These are phyloP conservation scores for Crenuchus spilurus DNA, from an alignment of 2,797 vertebrate genomes.

Conservation along the genomic window DNA sequence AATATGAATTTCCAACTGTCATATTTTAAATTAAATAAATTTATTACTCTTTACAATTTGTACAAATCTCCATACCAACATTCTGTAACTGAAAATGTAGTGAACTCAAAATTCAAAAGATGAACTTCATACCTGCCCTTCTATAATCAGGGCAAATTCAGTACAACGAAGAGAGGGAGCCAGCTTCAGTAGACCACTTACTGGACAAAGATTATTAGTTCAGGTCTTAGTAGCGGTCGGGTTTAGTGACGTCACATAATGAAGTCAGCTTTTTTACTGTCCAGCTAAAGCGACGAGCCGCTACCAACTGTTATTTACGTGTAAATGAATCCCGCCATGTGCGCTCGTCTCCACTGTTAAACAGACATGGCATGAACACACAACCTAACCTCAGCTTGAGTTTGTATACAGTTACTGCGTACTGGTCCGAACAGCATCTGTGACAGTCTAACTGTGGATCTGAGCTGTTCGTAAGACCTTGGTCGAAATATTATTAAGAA, in stretches of 20 bases:
- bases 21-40: no score
- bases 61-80: no score
- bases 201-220: no score
- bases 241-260: not conserved
- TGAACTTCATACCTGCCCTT: no score
- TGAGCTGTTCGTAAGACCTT: not conserved
- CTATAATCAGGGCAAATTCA: no score
- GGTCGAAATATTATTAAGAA: not conserved
- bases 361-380: constrained; percentile 13
- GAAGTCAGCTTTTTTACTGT: constrained; percentile 82
- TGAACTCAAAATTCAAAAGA: no score
- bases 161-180: no score
- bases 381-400: not conserved
- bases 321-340: constrained; percentile 89
- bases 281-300: constrained; percentile 83
- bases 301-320: constrained; percentile 89
- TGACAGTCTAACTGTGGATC: not conserved
- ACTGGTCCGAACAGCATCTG: not conserved
- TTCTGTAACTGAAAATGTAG: no score
- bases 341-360: constrained; percentile 77
- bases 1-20: no score
- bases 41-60: no score
- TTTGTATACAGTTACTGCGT: constrained; percentile 2
- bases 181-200: no score
- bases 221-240: no score